phyloP scores from a whole-genome alignment of 2,797 vertebrate genomes.

The Anas bahamensis region DNA sequence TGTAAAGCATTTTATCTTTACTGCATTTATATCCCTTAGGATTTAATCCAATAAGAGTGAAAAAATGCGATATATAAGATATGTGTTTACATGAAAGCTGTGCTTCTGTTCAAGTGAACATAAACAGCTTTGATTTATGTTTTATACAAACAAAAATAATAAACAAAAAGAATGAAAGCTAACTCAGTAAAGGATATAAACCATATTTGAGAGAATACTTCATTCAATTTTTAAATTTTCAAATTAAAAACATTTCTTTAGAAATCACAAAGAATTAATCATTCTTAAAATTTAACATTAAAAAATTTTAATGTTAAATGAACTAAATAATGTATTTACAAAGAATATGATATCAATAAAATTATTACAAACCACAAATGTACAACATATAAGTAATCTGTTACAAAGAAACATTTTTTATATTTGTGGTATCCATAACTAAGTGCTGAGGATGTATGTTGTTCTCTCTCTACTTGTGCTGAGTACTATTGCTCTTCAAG shows the following conservation, averaged over 20 bases:
- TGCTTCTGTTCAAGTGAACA: background rate
- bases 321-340: background rate
- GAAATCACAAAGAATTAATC: background rate
- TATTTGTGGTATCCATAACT: background rate
- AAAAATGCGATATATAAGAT: background rate
- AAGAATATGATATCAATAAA: background rate
- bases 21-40: background rate
- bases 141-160: background rate
- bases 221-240: background rate
- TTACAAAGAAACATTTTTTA: background rate
- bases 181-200: background rate
- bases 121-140: background rate
- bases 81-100: background rate
- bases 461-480: background rate
- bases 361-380: background rate
- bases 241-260: background rate
- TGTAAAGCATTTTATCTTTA: background rate
- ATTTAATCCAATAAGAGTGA: background rate
- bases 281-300: background rate
- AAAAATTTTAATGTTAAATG: background rate
- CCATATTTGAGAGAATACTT: background rate
- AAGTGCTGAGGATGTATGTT: background rate
- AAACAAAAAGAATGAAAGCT: background rate
- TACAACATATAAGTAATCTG: background rate
- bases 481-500: fast-evolving